These are phyloP conservation scores for Cantharis rufa DNA, from an alignment of 2,888 invertebrate genomes.

Conservation along the genomic window DNA sequence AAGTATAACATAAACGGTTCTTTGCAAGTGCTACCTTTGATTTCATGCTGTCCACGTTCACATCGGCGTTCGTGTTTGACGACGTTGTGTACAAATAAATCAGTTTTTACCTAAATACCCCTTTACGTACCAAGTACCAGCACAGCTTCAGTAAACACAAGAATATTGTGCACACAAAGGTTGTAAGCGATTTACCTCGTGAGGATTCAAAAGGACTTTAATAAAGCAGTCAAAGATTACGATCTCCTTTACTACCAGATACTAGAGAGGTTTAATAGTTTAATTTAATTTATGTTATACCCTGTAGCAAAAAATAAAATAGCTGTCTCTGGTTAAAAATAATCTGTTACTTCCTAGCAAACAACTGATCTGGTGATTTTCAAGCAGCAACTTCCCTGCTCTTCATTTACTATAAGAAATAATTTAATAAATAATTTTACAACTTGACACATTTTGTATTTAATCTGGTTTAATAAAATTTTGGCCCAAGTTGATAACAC, in stretches of 20 bases:
- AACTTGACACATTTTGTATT: not conserved
- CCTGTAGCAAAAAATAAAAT: not conserved
- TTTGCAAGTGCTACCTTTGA: too few species aligned
- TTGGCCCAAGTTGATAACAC: not conserved
- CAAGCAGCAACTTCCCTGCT: not conserved
- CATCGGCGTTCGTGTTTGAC: too few species aligned
- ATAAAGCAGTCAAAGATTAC: not conserved
- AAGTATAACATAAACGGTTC: too few species aligned
- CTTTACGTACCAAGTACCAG: too few species aligned
- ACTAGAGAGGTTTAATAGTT: not conserved
- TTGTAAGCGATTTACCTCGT: not conserved
- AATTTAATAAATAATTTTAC: not conserved
- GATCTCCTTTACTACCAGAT: not conserved
- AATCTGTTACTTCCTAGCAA: not conserved
- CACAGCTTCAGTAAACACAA: too few species aligned
- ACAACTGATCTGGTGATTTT: not conserved
- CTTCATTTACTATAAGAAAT: not conserved
- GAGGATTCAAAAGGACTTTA: not conserved
- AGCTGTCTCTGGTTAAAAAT: not conserved
- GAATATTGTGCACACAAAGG: not conserved
- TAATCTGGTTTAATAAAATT: not conserved
- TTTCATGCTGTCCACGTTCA: too few species aligned
- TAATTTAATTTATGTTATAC: not conserved
- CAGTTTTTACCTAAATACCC: too few species aligned
- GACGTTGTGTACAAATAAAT: too few species aligned